phyloP scores from a whole-genome alignment of 1,140 invertebrate genomes.

The Oscheius sp. region DNA sequence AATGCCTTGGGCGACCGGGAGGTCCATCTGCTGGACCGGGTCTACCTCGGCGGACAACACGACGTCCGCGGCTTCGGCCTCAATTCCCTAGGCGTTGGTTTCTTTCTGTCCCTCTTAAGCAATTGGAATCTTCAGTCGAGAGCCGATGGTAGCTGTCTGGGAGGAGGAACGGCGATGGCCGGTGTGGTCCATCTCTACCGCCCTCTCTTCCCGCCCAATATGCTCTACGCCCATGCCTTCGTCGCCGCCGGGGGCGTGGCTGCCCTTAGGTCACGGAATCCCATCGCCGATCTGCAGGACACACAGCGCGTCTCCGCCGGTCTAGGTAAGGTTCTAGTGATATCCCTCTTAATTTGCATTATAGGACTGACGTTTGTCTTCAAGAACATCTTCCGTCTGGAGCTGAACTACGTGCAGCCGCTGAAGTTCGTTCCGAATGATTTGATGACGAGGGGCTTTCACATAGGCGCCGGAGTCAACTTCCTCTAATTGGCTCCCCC shows the following conservation, averaged over 20 bases:
- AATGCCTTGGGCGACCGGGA: slow-evolving; percentile 42
- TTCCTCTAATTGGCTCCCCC: slow-evolving; percentile 47
- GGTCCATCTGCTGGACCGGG: slow-evolving; percentile 53
- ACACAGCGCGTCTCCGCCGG: slow-evolving; percentile 48
- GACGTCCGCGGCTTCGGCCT: slow-evolving; percentile 56
- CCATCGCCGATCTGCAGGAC: slow-evolving; percentile 46
- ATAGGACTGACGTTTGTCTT: slow-evolving; percentile 47
- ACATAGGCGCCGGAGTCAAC: slow-evolving; percentile 55
- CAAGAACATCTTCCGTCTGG: slow-evolving; percentile 50
- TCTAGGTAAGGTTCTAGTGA: slow-evolving; percentile 29
- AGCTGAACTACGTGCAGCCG: slow-evolving; percentile 59
- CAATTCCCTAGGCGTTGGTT: slow-evolving; percentile 49
- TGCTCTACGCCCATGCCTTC: slow-evolving; percentile 56
- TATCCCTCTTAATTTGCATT: background rate
- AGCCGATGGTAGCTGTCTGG: slow-evolving; percentile 45
- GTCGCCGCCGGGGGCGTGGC: slow-evolving; percentile 47
- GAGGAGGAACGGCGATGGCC: slow-evolving; percentile 43
- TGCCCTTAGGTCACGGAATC: slow-evolving; percentile 40
- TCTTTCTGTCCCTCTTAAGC: background rate
- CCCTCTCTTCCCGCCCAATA: slow-evolving; percentile 48
- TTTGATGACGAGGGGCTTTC: slow-evolving; percentile 43
- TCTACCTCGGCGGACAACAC: slow-evolving; percentile 55
- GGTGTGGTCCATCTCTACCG: slow-evolving; percentile 50
- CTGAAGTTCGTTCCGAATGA: slow-evolving; percentile 49
- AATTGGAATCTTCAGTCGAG: slow-evolving; percentile 13